phyloP scores from a whole-genome alignment of 2,797 vertebrate species.

The Chrosomus eos region DNA sequence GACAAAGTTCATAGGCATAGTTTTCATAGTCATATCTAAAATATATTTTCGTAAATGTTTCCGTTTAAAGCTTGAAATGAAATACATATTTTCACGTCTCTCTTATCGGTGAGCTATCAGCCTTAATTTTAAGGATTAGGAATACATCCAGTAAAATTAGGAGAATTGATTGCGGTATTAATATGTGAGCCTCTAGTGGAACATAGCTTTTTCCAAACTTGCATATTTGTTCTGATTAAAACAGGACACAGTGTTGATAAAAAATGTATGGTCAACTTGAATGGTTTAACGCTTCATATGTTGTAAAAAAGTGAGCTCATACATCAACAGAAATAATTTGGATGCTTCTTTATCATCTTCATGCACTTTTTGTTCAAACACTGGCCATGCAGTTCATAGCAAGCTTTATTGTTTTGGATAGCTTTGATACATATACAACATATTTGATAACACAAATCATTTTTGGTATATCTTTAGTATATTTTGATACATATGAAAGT shows the following conservation, averaged over 20 bases:
- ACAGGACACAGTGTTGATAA: conserved; percentile 2
- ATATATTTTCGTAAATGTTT: neutral
- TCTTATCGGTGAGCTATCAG: neutral
- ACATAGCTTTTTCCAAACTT: conserved; percentile 13
- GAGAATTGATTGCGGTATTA: conserved; percentile 15
- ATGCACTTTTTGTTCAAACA: neutral
- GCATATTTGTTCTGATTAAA: conserved; percentile 25
- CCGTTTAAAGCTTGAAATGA: neutral
- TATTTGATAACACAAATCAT: neutral
- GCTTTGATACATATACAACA: neutral
- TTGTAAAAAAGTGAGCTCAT: conserved; percentile 47
- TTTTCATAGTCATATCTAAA: conserved; percentile 9
- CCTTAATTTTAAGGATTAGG: conserved; percentile 36
- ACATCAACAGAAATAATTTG: conserved; percentile 28
- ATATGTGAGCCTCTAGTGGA: neutral
- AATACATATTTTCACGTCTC: conserved; percentile 10
- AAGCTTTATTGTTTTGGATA: neutral
- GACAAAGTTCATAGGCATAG: neutral
- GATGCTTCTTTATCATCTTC: neutral
- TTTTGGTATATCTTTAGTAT: neutral
- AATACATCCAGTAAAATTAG: conserved; percentile 16
- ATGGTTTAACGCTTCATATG: conserved; percentile 31
- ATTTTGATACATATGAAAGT: neutral
- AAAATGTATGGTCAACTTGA: conserved; percentile 29
- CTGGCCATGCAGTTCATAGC: neutral